These are phyloP conservation scores for Clangula hyemalis DNA, from an alignment of 2,797 vertebrate species.

Conservation along the genomic window DNA sequence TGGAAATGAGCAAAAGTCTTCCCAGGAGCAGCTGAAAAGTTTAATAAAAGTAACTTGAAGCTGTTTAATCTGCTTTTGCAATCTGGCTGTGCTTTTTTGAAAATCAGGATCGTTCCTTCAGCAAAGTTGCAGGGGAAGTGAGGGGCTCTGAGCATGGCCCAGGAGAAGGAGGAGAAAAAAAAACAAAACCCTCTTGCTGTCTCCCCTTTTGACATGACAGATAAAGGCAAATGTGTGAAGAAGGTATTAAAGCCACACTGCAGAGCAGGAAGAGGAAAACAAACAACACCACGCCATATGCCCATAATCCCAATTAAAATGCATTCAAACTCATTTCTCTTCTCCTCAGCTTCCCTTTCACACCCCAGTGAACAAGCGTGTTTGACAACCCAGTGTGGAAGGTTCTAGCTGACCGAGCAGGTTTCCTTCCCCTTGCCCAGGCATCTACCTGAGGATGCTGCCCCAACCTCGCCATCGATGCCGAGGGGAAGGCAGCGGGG, in stretches of 20 bases:
- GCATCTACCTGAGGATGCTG: constrained; percentile 15
- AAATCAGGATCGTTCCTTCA: constrained; percentile 9
- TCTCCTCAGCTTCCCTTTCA: constrained; percentile 28
- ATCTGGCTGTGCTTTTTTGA: background rate
- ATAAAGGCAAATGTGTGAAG: constrained; percentile 56
- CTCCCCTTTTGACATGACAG: constrained; percentile 17
- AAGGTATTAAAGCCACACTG: constrained; percentile 40
- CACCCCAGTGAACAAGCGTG: constrained; percentile 30
- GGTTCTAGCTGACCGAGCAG: constrained; percentile 53
- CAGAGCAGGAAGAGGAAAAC: constrained; percentile 29
- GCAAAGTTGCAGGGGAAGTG: background rate
- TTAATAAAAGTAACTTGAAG: constrained; percentile 1
- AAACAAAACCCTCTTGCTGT: background rate
- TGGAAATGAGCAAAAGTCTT: constrained; percentile 28
- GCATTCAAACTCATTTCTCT: constrained; percentile 24
- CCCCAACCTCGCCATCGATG: background rate
- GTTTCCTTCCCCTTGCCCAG: constrained; percentile 7
- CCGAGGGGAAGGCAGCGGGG: background rate
- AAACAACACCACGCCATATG: background rate
- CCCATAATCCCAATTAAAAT: background rate
- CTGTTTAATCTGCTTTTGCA: constrained; percentile 8
- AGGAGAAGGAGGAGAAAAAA: background rate
- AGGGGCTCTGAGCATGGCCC: background rate
- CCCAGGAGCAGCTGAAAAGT: constrained; percentile 33
- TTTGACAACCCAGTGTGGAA: constrained; percentile 55